These are phyloP conservation scores for Rhimphoctona megacephalus DNA, from an alignment of 2,888 invertebrate species.

Conservation along the genomic window DNA sequence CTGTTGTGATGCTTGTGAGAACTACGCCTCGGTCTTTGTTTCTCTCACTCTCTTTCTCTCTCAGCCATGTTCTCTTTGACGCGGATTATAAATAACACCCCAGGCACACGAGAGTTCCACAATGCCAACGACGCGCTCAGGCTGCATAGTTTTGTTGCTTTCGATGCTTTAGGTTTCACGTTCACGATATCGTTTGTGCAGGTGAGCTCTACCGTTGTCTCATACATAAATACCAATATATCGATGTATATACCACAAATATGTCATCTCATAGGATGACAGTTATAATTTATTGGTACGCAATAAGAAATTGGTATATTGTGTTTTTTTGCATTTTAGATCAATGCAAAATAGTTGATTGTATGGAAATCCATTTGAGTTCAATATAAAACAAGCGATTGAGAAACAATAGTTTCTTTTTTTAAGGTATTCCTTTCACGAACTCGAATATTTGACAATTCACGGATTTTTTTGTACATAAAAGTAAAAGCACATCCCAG, in stretches of 20 bases:
- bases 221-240: background rate
- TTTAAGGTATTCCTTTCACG: too few relatives aligned
- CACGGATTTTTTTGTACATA: too few relatives aligned
- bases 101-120: conserved; percentile 55
- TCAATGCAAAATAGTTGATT: background rate
- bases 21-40: conserved; percentile 5
- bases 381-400: background rate
- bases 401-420: background rate
- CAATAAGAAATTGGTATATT: background rate
- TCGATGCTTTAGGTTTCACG: conserved; percentile 42
- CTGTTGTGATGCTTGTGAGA: conserved; percentile 30
- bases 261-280: background rate
- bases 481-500: too few relatives aligned
- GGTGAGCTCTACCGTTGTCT: conserved; percentile 31
- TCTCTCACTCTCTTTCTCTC: conserved; percentile 8
- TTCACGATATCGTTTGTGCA: conserved; percentile 44
- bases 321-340: background rate
- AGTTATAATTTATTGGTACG: background rate
- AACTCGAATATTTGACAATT: too few relatives aligned
- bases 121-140: conserved; percentile 51
- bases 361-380: background rate
- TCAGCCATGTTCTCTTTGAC: conserved; percentile 34
- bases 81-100: conserved; percentile 62
- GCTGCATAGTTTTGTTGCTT: conserved; percentile 39
- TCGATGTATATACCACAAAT: background rate